phyloP scores from a whole-genome alignment of 1,140 invertebrate species.

The Penaeus indicus region DNA sequence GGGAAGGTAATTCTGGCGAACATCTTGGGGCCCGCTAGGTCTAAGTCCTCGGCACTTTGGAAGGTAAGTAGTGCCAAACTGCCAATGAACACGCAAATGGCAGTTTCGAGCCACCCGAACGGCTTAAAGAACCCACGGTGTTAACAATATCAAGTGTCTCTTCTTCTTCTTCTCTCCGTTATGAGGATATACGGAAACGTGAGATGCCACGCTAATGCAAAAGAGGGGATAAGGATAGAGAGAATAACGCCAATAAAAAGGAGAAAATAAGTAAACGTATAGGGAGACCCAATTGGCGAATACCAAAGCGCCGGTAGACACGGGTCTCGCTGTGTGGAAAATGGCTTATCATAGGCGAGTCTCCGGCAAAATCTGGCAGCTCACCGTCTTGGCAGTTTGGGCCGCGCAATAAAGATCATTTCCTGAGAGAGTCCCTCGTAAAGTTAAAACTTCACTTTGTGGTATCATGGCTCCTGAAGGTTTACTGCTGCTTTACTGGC shows the following conservation, averaged over 20 bases:
- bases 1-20: slow-evolving; percentile 18
- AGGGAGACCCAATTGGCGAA: no score
- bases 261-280: no score
- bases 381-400: slow-evolving; percentile 47
- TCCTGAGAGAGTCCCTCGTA: slow-evolving; percentile 55
- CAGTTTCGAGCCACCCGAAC: slow-evolving; percentile 38
- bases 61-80: slow-evolving; percentile 50
- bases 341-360: slow-evolving; percentile 7
- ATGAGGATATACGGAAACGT: no score
- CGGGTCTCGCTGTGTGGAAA: slow-evolving; percentile 8
- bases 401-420: slow-evolving; percentile 53
- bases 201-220: no score
- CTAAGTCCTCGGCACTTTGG: slow-evolving; percentile 43
- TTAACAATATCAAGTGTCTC: background rate
- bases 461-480: slow-evolving; percentile 41
- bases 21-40: slow-evolving; percentile 15
- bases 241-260: no score
- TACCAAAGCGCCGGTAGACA: background rate
- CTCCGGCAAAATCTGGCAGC: slow-evolving; percentile 41
- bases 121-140: slow-evolving; percentile 29
- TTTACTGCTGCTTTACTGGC: slow-evolving; percentile 52
- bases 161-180: no score
- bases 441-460: slow-evolving; percentile 60
- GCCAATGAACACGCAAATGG: slow-evolving; percentile 45
- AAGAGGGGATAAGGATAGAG: no score